A percentile compares a stretch with the other conserved stretches of the same genome.
Conservation (phyloP, 2,797 vertebrate genomes). For the Anabacerthia variegaticeps region DNA sequence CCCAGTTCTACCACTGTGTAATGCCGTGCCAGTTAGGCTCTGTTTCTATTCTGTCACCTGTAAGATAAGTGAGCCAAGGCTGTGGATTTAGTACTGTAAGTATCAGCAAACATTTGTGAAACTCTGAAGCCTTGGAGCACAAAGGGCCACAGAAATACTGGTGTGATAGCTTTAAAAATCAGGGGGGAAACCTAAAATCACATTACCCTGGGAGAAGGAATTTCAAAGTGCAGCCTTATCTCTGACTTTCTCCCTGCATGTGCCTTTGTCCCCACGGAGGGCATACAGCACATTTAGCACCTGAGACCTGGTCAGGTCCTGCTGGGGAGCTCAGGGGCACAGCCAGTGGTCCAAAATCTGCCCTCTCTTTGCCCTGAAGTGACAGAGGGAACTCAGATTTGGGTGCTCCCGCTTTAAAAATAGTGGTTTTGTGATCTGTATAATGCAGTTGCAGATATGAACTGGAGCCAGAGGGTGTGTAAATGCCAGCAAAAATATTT, state of each 20-base stretch:
- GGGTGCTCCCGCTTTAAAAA: background rate
- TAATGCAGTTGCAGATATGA: background rate
- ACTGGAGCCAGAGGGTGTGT: background rate
- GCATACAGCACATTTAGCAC: background rate
- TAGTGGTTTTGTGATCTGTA: background rate
- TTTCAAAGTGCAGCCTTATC: background rate
- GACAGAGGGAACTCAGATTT: background rate
- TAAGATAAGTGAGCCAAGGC: background rate
- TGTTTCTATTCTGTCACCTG: background rate
- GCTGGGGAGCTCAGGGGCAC: background rate
- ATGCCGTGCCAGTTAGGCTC: background rate
- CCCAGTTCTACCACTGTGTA: background rate
- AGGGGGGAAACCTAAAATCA: background rate
- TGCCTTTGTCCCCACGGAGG: background rate
- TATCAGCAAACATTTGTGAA: background rate
- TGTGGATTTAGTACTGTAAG: background rate
- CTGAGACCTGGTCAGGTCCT: background rate
- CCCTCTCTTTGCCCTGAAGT: background rate
- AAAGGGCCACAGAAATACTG: background rate
- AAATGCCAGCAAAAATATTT: background rate
- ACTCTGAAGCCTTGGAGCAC: background rate
- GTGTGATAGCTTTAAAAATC: background rate
- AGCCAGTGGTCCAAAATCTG: background rate
- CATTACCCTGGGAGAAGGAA: background rate
- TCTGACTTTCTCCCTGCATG: background rate